These are phyloP conservation scores for Eulimnadia texana DNA, from an alignment of 1,140 invertebrate species.

Conservation along the genomic window DNA sequence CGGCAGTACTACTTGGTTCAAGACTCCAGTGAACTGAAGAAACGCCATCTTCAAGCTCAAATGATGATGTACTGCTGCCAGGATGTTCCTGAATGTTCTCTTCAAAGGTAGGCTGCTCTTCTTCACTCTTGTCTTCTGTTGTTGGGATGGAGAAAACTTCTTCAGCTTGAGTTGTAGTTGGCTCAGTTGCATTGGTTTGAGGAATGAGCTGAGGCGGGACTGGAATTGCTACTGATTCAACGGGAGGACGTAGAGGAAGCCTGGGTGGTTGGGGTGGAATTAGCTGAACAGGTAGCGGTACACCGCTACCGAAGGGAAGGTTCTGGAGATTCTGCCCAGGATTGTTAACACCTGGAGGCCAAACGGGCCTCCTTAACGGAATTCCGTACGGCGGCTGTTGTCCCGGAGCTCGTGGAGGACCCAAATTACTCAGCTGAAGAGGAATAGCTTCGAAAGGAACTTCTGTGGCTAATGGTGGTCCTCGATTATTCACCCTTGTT, in stretches of 20 bases:
- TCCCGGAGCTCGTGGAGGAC: conserved; percentile 2
- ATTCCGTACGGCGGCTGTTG: conserved; percentile 2
- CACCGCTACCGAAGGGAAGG: conserved; percentile 51
- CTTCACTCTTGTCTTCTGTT: too few species aligned
- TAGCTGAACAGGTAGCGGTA: conserved; percentile 56
- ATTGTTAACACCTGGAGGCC: conserved; percentile 16
- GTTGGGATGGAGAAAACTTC: too few species aligned
- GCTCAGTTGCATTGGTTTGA: background rate
- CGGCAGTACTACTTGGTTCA: too few species aligned
- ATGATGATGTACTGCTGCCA: too few species aligned
- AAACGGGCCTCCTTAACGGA: conserved; percentile 31
- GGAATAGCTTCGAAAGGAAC: conserved; percentile 46
- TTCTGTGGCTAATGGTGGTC: conserved; percentile 65
- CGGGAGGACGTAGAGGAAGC: conserved; percentile 1
- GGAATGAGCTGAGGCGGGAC: background rate
- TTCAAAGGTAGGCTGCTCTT: too few species aligned
- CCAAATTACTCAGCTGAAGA: conserved; percentile 36
- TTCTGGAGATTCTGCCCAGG: conserved; percentile 23
- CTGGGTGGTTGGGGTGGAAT: conserved; percentile 34
- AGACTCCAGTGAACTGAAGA: too few species aligned
- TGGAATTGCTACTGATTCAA: background rate
- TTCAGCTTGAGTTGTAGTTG: too few species aligned
- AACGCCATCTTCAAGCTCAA: too few species aligned
- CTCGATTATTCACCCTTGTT: conserved; percentile 70
- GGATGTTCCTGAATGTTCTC: too few species aligned